Conservation (phyloP, 2,888 invertebrate species). For the Priocnemis perturbator region DNA sequence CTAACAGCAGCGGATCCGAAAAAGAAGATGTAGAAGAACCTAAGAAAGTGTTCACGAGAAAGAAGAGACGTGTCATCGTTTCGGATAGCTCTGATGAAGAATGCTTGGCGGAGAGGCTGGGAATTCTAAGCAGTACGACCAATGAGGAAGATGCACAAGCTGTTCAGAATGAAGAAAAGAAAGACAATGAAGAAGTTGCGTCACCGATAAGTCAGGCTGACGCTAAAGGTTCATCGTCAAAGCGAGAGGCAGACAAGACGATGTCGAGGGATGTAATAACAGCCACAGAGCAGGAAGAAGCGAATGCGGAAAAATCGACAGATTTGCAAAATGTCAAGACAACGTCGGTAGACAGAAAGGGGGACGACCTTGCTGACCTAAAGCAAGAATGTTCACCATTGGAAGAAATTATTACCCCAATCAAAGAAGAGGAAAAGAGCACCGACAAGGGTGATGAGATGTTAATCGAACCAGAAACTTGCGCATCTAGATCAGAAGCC, state of each 20-base stretch:
- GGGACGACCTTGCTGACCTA: background rate
- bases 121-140: constrained; percentile 13
- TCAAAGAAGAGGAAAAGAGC: constrained; percentile 10
- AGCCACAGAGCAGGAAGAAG: background rate
- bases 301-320: background rate
- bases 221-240: background rate
- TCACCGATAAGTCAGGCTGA: background rate
- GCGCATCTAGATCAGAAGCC: background rate
- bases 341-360: no score
- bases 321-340: background rate
- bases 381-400: no score
- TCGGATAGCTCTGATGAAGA: constrained; percentile 70
- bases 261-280: background rate
- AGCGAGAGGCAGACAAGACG: no score
- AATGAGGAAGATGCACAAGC: background rate
- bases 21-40: constrained; percentile 58
- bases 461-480: background rate
- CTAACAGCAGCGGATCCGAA: constrained; percentile 69
- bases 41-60: constrained; percentile 48
- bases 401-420: background rate
- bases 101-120: constrained; percentile 56
- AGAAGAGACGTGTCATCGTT: constrained; percentile 61
- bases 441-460: background rate
- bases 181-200: background rate
- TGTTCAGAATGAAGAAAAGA: background rate